A percentile compares a stretch with the other conserved stretches of the same genome.
Evolutionary conservation across 2,113 vertebrate genomes (phyloP).

Genomic region (Sitta europaea): DNA sequence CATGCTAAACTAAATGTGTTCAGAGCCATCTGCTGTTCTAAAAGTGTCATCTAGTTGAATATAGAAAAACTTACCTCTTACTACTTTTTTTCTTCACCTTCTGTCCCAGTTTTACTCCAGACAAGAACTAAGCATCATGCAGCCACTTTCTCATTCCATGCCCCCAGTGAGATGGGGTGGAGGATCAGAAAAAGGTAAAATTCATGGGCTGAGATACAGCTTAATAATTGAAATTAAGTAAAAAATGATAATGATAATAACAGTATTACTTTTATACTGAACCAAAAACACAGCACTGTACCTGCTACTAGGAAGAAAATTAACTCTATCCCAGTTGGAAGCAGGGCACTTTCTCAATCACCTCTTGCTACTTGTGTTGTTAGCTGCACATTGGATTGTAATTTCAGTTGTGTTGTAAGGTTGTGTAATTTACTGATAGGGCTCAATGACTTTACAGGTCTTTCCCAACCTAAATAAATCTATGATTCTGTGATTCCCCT

Average conservation of each 20-base stretch:
- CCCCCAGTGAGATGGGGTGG: neutral
- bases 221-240: neutral
- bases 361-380: neutral
- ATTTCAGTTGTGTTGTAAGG: neutral
- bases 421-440: neutral
- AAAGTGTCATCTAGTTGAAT: neutral
- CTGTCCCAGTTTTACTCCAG: neutral
- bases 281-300: neutral
- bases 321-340: neutral
- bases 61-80: neutral
- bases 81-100: neutral
- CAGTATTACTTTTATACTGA: neutral
- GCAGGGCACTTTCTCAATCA: neutral
- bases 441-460: neutral
- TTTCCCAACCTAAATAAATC: neutral
- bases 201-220: neutral
- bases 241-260: fast-evolving
- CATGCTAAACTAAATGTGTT: neutral
- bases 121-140: neutral
- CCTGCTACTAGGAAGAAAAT: neutral
- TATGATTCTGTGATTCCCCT: neutral
- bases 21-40: neutral
- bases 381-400: neutral
- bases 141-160: neutral
- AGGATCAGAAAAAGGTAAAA: neutral